Percentiles rank a stretch among this genome's conserved stretches.
Evolutionary conservation across 1,140 invertebrate species (phyloP).

Genomic region (Branchinecta lynchi): DNA sequence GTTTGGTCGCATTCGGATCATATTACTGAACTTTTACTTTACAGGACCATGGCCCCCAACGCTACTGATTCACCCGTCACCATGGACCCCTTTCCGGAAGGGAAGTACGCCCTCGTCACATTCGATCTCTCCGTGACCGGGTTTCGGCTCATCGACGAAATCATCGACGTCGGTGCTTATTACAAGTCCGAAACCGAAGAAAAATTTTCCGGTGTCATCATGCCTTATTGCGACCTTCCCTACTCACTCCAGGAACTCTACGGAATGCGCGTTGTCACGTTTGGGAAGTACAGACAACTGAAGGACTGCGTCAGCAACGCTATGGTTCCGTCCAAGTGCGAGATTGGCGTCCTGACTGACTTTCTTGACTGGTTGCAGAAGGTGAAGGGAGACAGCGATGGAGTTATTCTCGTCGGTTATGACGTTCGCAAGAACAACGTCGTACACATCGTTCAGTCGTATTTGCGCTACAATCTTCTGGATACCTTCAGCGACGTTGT

Average conservation of each 20-base stretch:
- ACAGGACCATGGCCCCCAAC: background rate
- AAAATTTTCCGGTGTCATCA: background rate
- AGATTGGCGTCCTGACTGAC: background rate
- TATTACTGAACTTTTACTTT: background rate
- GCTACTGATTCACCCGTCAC: background rate
- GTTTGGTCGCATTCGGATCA: too few relatives aligned
- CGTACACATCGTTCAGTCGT: background rate
- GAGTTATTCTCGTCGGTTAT: slow-evolving; percentile 7
- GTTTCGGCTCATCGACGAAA: background rate
- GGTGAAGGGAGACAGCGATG: background rate
- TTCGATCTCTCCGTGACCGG: background rate
- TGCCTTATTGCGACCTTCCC: slow-evolving; percentile 2
- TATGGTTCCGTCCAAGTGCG: background rate
- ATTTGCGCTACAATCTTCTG: background rate
- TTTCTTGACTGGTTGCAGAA: background rate
- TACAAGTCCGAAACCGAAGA: background rate
- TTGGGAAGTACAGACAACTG: slow-evolving; percentile 2
- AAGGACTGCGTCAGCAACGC: slow-evolving; percentile 5
- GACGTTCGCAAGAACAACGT: background rate
- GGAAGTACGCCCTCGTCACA: background rate
- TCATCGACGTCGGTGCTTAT: background rate
- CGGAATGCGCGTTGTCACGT: background rate
- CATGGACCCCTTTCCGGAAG: background rate
- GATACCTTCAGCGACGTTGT: background rate
- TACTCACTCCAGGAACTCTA: background rate